Base-by-base conservation (phyloP, 1,140 invertebrate genomes). In the Wasmannia auropunctata region DNA sequence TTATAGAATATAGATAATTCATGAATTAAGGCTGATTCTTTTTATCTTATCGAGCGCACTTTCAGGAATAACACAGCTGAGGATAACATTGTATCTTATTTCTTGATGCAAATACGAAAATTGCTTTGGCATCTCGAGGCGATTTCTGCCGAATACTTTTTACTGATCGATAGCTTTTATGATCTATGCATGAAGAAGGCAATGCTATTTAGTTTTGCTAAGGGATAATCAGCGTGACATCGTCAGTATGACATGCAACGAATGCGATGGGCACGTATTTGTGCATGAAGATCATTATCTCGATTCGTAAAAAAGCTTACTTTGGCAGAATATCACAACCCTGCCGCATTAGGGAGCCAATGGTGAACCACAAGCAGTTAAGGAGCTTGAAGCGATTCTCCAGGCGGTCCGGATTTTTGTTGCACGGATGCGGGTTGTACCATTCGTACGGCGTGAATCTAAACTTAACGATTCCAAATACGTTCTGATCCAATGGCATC, bases 341-440 rank as follows among this genome's bases (percentile, higher is more conserved):
- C 95, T 98, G 98, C 94, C 98, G 98, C 98, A 99, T 98, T 86
- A 99, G 96, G 19, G 98, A 98, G 86, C 98, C 98, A 92, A 99
- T 98, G 72, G 98, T 98, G 95, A 99, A 99, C 98, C 98, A 99
- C 95, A 99, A 96, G 95, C 98, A 98, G 96, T 99, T 99, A 91
- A 98, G 96, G 54, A 99, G 95, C 63, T 98, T 98, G 95, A 99
- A 99, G 94, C 98, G 98, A 94, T 98, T 99, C 94, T 98, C 98
- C 94, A 97, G 96, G 88, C 96, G 97, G 95, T 96, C 98, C 94
- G 96, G 96, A 93, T 97, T 97, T 86, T 96, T 97, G 91, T 98
- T 97, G 94, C 97, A 97, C n/a, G 97, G 97, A 92, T 98, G 97
- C 67, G 98, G 98, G 93, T 97, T 97, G 88, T 98, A 97, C 98